Conservation (phyloP, 1,140 invertebrate genomes). For the Pemphigus obesinymphae region DNA sequence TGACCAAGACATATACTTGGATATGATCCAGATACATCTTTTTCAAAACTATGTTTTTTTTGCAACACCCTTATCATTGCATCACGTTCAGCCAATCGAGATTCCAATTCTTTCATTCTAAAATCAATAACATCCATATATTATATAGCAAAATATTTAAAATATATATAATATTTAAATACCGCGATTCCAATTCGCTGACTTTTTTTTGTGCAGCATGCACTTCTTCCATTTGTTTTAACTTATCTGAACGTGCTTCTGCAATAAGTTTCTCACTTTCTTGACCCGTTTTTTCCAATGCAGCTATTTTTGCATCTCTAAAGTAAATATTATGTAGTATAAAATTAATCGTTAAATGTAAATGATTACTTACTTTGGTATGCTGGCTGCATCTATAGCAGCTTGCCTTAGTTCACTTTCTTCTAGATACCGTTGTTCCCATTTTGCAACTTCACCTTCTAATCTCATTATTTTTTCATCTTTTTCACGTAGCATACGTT, state of each 20-base stretch:
- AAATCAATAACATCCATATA: not conserved
- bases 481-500: slow-evolving; percentile 64
- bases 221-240: slow-evolving; percentile 80
- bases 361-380: slow-evolving; percentile 64
- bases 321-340: slow-evolving; percentile 32
- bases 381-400: slow-evolving; percentile 76
- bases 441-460: slow-evolving; percentile 77
- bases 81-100: slow-evolving; percentile 79
- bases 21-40: slow-evolving; percentile 56
- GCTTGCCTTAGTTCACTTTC: slow-evolving; percentile 77
- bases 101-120: slow-evolving; percentile 81
- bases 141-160: not conserved
- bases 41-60: slow-evolving; percentile 68
- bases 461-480: slow-evolving; percentile 76
- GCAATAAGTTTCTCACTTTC: slow-evolving; percentile 83
- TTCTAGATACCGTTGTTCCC: slow-evolving; percentile 82
- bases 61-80: slow-evolving; percentile 86
- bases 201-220: slow-evolving; percentile 77
- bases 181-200: slow-evolving; percentile 76
- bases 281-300: slow-evolving; percentile 76
- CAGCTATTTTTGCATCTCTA: slow-evolving; percentile 80
- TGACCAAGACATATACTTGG: slow-evolving; percentile 53
- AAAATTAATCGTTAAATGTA: not conserved
- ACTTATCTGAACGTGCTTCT: slow-evolving; percentile 77
- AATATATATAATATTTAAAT: slow-evolving; percentile 42